Evolutionary conservation across 2,888 invertebrate genomes (phyloP), one percentile per base, ranked within the genome.

Genomic region (Iphiclides podalirius): DNA sequence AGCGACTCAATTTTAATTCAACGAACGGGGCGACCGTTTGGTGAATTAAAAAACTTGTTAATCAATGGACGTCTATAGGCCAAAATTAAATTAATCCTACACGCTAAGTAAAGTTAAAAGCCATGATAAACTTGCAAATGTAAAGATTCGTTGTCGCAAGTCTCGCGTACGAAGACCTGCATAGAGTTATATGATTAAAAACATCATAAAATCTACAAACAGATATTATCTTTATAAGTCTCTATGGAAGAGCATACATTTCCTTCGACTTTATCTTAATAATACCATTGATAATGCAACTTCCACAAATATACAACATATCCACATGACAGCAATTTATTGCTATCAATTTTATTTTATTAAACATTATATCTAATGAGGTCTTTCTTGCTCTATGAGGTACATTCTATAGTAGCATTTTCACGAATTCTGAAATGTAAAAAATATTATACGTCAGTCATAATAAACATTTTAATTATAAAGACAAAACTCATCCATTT

Each of bases 381-480:
- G 77, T 79, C 75, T 72, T 60, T 58, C 57, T 57, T 69, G 53
- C 53, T 61, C 63, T 54, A 55, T 60, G 64, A 68, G 60, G 65
- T 68, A 67, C 63, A 53, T 55, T 57, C 85, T 89, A 91, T 75
- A 90, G 72, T 67, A 91, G 74, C 81, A 91, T 86, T 72, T 90
- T 90, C 58, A 91, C 90, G 66, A 91, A 91, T 68, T 91, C 91
- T 91, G 89, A 44, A 90, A 90, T 52, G 53, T 60, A 64, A 68
- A 54, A 55, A 42, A 52, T 26, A 26, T 20, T 4, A 20, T 20
- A 6, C 20, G 20, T 20, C 6, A 20, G 20, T 20, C n/a, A n/a
- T n/a, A n/a, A n/a, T n/a, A n/a, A n/a, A n/a, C n/a, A n/a, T n/a
- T n/a, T n/a, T n/a, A n/a, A n/a, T n/a, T n/a, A n/a, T n/a, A n/a